Conservation (phyloP, 1,140 invertebrate genomes). For the Microplitis mediator region DNA sequence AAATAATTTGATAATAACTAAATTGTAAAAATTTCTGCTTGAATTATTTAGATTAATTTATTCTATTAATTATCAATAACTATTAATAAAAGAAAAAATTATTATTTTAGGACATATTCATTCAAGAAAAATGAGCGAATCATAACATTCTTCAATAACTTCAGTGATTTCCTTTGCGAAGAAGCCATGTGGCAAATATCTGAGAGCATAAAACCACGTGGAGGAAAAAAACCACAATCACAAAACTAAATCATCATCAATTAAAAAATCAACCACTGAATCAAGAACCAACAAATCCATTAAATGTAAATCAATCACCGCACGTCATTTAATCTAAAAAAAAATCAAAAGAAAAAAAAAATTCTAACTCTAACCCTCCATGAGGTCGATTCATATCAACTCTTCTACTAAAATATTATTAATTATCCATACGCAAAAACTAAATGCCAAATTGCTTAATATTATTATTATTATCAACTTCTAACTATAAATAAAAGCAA, state of each 20-base stretch:
- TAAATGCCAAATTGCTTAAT: conserved; percentile 12
- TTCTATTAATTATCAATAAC: background rate
- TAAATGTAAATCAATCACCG: background rate
- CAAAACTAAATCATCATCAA: conserved; percentile 52
- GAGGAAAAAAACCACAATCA: conserved; percentile 64
- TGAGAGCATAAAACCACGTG: conserved; percentile 92
- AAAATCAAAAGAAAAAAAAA: background rate
- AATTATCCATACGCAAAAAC: background rate
- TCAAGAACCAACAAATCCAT: conserved; percentile 28
- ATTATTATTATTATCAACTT: too few species aligned
- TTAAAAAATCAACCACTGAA: conserved; percentile 33
- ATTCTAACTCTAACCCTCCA: conserved; percentile 22
- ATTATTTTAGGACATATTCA: conserved; percentile 70
- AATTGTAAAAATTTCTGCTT: too few species aligned
- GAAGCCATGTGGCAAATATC: conserved; percentile 98
- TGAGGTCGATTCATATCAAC: conserved; percentile 14
- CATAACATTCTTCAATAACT: conserved; percentile 94
- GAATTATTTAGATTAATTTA: background rate
- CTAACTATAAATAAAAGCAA: background rate
- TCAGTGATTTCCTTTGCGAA: conserved; percentile 93
- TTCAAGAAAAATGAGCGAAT: conserved; percentile 93
- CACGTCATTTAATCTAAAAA: background rate
- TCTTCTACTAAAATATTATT: background rate
- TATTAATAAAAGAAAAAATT: background rate
- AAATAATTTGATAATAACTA: too few species aligned